phyloP scores from a whole-genome alignment of 2,888 invertebrate genomes.

The Orgyia antiqua region DNA sequence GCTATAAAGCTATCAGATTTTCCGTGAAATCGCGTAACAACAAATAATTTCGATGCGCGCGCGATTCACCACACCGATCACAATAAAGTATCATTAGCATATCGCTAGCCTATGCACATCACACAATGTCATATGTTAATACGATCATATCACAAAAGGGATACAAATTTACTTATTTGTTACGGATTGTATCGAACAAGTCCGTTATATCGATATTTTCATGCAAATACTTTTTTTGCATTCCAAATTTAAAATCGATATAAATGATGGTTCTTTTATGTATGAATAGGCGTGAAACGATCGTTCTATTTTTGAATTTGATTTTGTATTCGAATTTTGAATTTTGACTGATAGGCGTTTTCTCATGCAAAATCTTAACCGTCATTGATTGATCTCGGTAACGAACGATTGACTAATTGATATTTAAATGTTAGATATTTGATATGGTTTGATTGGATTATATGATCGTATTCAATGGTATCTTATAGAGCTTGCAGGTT shows the following conservation, averaged over 20 bases:
- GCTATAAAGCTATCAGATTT: conserved; percentile 31
- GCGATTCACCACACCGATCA: conserved; percentile 38
- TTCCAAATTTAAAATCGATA: conserved; percentile 39
- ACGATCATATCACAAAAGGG: conserved; percentile 48
- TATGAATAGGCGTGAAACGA: conserved; percentile 45
- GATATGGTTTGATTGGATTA: conserved; percentile 19
- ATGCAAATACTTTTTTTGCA: conserved; percentile 49
- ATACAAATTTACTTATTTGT: conserved; percentile 62
- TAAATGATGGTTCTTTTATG: conserved; percentile 37
- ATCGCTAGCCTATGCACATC: conserved; percentile 30
- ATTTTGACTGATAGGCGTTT: conserved; percentile 26
- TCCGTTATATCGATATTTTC: conserved; percentile 64
- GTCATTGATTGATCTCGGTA: conserved; percentile 20
- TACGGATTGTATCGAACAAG: conserved; percentile 61
- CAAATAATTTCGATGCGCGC: conserved; percentile 33
- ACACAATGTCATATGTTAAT: conserved; percentile 54
- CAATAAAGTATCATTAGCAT: conserved; percentile 50
- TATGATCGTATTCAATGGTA: conserved; percentile 4
- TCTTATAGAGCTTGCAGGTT: background rate
- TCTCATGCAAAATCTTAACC: conserved; percentile 26
- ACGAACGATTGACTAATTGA: conserved; percentile 30
- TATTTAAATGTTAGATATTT: conserved; percentile 34
- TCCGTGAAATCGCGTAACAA: conserved; percentile 38
- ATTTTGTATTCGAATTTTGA: conserved; percentile 15
- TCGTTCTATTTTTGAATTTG: conserved; percentile 27